Conservation (phyloP, 2,113 vertebrate genomes). For the Sylvia atricapilla region DNA sequence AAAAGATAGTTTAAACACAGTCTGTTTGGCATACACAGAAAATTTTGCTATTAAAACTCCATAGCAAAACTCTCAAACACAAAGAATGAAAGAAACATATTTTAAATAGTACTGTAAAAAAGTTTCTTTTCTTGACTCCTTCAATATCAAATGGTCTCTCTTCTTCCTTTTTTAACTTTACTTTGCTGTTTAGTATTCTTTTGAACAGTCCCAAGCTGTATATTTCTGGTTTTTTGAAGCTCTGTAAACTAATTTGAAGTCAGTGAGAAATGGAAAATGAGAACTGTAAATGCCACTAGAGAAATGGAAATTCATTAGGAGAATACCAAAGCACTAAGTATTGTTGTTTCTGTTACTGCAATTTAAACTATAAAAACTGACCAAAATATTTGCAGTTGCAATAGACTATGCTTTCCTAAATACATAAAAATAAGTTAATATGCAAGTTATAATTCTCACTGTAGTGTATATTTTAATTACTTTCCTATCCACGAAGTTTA, state of each 20-base stretch:
- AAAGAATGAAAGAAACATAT: not conserved
- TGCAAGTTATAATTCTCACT: slow-evolving; percentile 7
- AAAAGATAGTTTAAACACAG: not conserved
- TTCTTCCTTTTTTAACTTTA: not conserved
- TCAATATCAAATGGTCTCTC: not conserved
- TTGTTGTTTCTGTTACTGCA: not conserved
- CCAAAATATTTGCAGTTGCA: not conserved
- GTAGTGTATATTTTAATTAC: slow-evolving; percentile 9
- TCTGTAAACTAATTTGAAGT: not conserved
- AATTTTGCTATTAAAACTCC: not conserved
- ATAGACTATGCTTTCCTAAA: not conserved
- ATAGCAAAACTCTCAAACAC: not conserved
- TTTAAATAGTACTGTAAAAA: not conserved
- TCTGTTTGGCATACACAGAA: not conserved
- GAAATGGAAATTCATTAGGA: not conserved
- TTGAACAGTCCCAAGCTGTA: not conserved
- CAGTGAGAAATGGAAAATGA: not conserved
- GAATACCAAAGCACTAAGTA: not conserved
- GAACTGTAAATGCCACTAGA: not conserved
- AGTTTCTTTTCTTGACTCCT: not conserved
- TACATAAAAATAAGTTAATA: not conserved
- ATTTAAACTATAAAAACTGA: not conserved
- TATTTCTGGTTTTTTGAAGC: not conserved
- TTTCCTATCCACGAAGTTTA: slow-evolving; percentile 29
- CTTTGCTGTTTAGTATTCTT: not conserved